Percentiles rank a stretch among this genome's conserved stretches.
Evolutionary conservation across 2,113 vertebrate species (phyloP).

Genomic region (Seriola rivoliana): DNA sequence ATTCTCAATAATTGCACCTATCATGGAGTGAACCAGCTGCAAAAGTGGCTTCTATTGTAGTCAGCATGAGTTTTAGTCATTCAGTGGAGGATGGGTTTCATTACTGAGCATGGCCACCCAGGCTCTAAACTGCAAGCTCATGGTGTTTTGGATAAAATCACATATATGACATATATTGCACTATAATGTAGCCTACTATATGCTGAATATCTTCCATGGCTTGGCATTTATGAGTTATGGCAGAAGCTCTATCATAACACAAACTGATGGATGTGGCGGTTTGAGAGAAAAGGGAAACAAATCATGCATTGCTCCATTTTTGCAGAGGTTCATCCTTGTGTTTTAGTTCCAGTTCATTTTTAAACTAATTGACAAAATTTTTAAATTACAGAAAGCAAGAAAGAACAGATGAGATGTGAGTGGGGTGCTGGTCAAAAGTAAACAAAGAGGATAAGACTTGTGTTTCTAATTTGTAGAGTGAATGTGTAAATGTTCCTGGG

Average conservation of each 20-base stretch:
- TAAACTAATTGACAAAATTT: not conserved
- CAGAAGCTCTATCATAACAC: conserved; percentile 6
- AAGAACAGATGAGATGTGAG: not conserved
- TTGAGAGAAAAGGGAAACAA: conserved; percentile 8
- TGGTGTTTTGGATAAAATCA: conserved; percentile 24
- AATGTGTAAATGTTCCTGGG: conserved; percentile 19
- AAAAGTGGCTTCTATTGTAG: conserved; percentile 28
- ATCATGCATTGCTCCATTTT: not conserved
- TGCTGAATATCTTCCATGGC: not conserved
- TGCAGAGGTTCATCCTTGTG: not conserved
- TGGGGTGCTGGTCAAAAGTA: not conserved
- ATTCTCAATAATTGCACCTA: conserved; percentile 13
- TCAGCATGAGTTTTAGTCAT: conserved; percentile 19
- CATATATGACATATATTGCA: not conserved
- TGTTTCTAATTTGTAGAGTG: conserved; percentile 6
- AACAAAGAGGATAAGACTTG: not conserved
- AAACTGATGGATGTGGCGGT: conserved; percentile 3
- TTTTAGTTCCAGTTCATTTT: not conserved
- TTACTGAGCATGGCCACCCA: conserved; percentile 39
- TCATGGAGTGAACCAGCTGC: conserved; percentile 23
- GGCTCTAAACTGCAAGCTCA: conserved; percentile 4
- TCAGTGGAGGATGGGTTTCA: conserved; percentile 35
- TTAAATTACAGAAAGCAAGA: not conserved
- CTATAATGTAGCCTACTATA: not conserved
- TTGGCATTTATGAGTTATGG: too few species aligned